These are phyloP conservation scores for Erinaceus europaeus DNA, from an alignment of 2,113 vertebrate genomes.

Conservation along the genomic window DNA sequence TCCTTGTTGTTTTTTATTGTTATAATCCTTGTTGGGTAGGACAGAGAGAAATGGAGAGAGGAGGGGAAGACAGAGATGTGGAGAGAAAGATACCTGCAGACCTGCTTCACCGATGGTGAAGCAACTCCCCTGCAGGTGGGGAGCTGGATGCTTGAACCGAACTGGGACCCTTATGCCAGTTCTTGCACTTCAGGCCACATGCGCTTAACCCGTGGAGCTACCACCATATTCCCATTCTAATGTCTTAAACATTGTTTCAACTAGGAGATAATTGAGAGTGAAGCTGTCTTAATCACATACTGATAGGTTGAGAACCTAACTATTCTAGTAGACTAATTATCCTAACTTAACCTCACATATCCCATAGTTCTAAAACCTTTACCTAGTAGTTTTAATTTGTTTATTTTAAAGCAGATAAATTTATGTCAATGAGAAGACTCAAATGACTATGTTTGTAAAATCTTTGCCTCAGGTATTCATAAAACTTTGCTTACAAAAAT, in stretches of 20 bases:
- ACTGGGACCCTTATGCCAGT: too few species aligned
- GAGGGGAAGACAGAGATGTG: too few species aligned
- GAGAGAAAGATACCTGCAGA: too few species aligned
- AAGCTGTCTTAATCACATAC: slow-evolving; percentile 1
- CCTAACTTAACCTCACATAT: neutral
- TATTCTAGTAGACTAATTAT: neutral
- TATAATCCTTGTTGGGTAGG: too few species aligned
- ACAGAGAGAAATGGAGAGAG: too few species aligned
- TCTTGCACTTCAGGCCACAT: too few species aligned
- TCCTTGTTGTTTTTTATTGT: too few species aligned
- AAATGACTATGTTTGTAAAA: neutral
- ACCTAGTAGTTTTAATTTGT: neutral
- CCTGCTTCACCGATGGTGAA: too few species aligned
- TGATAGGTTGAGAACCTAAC: slow-evolving; percentile 8
- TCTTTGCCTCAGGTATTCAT: slow-evolving; percentile 15
- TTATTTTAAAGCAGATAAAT: neutral
- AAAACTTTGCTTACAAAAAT: neutral
- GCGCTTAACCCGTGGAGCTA: too few species aligned
- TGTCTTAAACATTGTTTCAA: neutral
- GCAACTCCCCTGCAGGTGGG: too few species aligned
- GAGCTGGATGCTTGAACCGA: too few species aligned
- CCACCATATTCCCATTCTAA: too few species aligned
- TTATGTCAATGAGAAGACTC: neutral
- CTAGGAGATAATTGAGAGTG: neutral
- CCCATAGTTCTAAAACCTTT: neutral